Conservation (phyloP, 2,113 vertebrate genomes). For the Neoarius graeffei region DNA sequence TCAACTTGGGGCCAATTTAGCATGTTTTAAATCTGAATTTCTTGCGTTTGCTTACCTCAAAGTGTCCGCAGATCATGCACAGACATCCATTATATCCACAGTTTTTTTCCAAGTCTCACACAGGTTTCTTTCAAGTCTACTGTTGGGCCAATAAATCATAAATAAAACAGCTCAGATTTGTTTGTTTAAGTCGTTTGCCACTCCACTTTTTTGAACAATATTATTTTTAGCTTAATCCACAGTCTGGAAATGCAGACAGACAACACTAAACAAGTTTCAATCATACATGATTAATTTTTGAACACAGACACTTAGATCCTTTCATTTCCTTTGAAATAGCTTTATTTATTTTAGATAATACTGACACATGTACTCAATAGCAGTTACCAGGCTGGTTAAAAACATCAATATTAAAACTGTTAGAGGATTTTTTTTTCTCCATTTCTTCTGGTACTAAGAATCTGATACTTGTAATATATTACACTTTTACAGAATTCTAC, state of each 20-base stretch:
- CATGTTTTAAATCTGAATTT: too few species aligned
- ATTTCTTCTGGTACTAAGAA: slow-evolving; percentile 68
- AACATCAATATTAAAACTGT: slow-evolving; percentile 81
- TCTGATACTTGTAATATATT: slow-evolving; percentile 58
- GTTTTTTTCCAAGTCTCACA: too few species aligned
- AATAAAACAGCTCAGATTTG: too few species aligned
- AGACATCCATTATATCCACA: too few species aligned
- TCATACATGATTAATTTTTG: neutral
- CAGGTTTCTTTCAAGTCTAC: too few species aligned
- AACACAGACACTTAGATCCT: slow-evolving; percentile 8
- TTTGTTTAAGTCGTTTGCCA: too few species aligned
- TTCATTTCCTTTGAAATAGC: slow-evolving; percentile 69
- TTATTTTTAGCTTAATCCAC: neutral
- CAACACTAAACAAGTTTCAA: neutral
- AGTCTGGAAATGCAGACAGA: slow-evolving; percentile 11
- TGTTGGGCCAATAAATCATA: too few species aligned
- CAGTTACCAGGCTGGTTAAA: slow-evolving; percentile 80
- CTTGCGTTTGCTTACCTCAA: too few species aligned
- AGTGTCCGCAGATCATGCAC: too few species aligned
- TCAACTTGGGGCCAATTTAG: too few species aligned
- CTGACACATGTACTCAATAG: slow-evolving; percentile 81
- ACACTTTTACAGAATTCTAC: slow-evolving; percentile 74
- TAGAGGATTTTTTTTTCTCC: slow-evolving; percentile 62
- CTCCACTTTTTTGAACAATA: too few species aligned
- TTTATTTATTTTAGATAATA: slow-evolving; percentile 81